Evolutionary conservation across 2,888 invertebrate genomes (phyloP).

Genomic region (Sesia apiformis): DNA sequence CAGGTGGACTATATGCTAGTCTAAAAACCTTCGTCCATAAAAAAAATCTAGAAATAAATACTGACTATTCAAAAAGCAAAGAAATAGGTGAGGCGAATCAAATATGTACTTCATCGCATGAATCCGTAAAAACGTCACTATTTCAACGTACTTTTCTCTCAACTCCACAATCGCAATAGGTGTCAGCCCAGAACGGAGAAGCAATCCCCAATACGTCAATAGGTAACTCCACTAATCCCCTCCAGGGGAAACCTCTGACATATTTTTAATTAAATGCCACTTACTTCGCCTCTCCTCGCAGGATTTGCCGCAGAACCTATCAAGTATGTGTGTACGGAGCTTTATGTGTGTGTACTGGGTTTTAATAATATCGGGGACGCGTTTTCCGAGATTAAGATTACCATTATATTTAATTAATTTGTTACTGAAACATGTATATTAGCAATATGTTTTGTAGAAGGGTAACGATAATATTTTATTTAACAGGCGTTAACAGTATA

Average conservation of each 20-base stretch:
- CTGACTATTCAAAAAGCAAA: too few relatives aligned
- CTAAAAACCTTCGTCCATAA: too few relatives aligned
- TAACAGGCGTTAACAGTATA: too few relatives aligned
- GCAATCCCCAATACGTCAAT: conserved; percentile 3
- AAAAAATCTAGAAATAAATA: too few relatives aligned
- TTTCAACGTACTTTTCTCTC: not conserved
- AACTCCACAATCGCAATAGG: not conserved
- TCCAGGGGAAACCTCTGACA: conserved; percentile 26
- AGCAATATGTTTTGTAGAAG: too few relatives aligned
- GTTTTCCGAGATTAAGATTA: conserved; percentile 1
- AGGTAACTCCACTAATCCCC: conserved; percentile 1
- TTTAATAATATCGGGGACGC: conserved; percentile 1
- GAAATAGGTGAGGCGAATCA: too few relatives aligned
- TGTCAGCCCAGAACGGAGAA: not conserved
- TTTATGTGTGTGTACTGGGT: not conserved
- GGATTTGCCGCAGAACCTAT: conserved; percentile 10
- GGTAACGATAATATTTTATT: too few relatives aligned
- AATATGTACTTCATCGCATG: too few relatives aligned
- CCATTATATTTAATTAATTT: too few relatives aligned
- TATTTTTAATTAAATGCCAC: conserved; percentile 65
- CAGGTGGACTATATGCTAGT: too few relatives aligned
- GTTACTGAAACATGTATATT: too few relatives aligned
- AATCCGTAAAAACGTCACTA: too few relatives aligned
- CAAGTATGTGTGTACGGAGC: not conserved
- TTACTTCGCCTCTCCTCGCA: conserved; percentile 24